A percentile compares a stretch with the other conserved stretches of the same genome.
These are phyloP conservation scores for Camelus dromedarius DNA, from an alignment of 2,113 vertebrate genomes.

Conservation along the genomic window DNA sequence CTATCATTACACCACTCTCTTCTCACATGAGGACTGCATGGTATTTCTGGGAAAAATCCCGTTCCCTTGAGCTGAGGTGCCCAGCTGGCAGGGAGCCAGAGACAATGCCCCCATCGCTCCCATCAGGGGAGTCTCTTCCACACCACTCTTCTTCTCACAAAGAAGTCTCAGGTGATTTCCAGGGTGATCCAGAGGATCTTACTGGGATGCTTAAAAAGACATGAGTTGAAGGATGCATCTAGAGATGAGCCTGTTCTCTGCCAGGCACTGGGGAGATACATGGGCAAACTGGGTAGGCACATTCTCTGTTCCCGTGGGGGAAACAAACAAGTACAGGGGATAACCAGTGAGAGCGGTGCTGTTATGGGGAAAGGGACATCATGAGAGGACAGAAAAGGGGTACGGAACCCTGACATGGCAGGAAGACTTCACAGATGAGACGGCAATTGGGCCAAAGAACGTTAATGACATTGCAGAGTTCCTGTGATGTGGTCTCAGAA, in stretches of 20 bases:
- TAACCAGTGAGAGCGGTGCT: neutral
- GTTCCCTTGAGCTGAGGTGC: neutral
- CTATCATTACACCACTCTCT: neutral
- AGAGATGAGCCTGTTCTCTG: neutral
- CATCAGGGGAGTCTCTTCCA: neutral
- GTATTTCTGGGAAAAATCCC: neutral
- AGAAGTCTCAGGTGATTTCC: neutral
- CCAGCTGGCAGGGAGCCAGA: neutral
- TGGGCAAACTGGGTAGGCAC: rapidly evolving
- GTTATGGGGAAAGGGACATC: neutral
- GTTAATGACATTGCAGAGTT: neutral
- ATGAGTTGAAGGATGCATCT: neutral
- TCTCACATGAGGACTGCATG: neutral
- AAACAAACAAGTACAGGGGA: neutral
- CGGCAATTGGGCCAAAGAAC: neutral
- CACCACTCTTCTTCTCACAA: neutral
- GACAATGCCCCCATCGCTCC: neutral
- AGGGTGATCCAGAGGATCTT: neutral
- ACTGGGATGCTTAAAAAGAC: neutral
- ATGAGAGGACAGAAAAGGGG: neutral
- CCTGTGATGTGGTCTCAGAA: neutral
- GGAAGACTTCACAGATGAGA: neutral
- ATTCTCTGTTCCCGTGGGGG: neutral
- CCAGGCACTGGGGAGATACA: neutral
- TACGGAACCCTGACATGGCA: neutral